phyloP scores from a whole-genome alignment of 2,888 invertebrate genomes.

The Chouioia cunea region DNA sequence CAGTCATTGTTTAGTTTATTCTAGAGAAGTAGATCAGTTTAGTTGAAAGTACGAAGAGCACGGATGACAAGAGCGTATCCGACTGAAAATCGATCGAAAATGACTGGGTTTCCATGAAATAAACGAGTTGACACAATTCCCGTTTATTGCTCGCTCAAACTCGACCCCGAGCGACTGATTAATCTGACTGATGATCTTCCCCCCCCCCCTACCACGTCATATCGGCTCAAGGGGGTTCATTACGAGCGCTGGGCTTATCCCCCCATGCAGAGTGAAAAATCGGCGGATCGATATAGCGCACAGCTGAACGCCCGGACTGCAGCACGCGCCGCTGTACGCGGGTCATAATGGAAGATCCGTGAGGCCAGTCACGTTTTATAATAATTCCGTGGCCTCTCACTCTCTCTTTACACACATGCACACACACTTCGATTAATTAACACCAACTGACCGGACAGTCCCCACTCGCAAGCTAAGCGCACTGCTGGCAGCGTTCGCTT shows the following conservation, averaged over 20 bases:
- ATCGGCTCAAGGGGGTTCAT: not conserved
- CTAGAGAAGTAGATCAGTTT: too few relatives aligned
- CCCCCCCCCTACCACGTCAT: conserved; percentile 19
- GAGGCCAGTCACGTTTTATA: conserved; percentile 56
- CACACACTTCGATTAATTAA: conserved; percentile 33
- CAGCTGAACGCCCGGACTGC: conserved; percentile 27
- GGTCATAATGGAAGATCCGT: conserved; percentile 51
- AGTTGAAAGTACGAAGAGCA: not conserved
- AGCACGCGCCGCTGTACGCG: conserved; percentile 24
- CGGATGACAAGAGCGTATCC: not conserved
- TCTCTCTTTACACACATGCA: conserved; percentile 23
- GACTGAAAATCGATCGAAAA: too few relatives aligned
- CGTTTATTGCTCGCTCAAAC: conserved; percentile 30
- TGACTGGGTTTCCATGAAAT: too few relatives aligned
- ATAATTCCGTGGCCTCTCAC: conserved; percentile 48
- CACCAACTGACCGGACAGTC: too few relatives aligned
- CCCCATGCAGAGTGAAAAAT: conserved; percentile 54
- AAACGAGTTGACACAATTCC: conserved; percentile 22
- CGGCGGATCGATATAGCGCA: conserved; percentile 49
- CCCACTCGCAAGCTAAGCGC: conserved; percentile 30
- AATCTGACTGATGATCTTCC: conserved; percentile 35
- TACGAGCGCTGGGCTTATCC: conserved; percentile 47
- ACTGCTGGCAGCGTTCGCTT: not conserved
- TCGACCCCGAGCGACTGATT: conserved; percentile 5
- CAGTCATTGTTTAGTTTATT: too few relatives aligned